A percentile compares a stretch with the other conserved stretches of the same genome.
Conservation (phyloP, 2,888 invertebrate species). For the Drosophila sordidula region DNA sequence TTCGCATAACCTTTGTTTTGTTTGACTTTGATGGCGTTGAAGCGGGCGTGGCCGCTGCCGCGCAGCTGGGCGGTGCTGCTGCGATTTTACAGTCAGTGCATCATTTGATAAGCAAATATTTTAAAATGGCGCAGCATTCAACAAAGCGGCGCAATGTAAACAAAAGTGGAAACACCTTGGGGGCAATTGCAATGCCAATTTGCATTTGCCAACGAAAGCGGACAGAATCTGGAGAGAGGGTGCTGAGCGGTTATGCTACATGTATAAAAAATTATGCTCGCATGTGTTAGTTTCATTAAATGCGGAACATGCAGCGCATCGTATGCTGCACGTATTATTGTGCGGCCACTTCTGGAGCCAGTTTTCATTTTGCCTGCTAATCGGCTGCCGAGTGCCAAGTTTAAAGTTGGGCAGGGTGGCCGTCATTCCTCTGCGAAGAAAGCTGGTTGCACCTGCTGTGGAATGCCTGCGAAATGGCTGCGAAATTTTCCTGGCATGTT, state of each 20-base stretch:
- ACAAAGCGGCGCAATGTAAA: conserved; percentile 30
- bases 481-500: conserved; percentile 62
- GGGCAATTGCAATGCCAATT: conserved; percentile 40
- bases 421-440: too few species aligned
- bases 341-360: conserved; percentile 3
- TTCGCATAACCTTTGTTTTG: conserved; percentile 55
- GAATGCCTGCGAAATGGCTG: conserved; percentile 42
- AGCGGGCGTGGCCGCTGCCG: background rate
- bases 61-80: conserved; percentile 1
- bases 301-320: conserved; percentile 20
- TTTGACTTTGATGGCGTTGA: conserved; percentile 42
- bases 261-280: conserved; percentile 16
- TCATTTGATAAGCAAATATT: conserved; percentile 57
- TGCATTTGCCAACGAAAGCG: conserved; percentile 18
- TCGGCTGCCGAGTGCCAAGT: conserved; percentile 35
- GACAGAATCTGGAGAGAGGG: background rate
- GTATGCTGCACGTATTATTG: conserved; percentile 22
- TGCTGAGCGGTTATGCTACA: background rate
- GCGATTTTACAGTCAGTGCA: conserved; percentile 36
- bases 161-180: conserved; percentile 17
- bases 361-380: conserved; percentile 36
- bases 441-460: conserved; percentile 49
- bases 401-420: background rate
- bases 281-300: conserved; percentile 47
- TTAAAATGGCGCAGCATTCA: conserved; percentile 32